Base-by-base conservation (phyloP, 2,113 vertebrate species). In the Cinclus cinclus region DNA sequence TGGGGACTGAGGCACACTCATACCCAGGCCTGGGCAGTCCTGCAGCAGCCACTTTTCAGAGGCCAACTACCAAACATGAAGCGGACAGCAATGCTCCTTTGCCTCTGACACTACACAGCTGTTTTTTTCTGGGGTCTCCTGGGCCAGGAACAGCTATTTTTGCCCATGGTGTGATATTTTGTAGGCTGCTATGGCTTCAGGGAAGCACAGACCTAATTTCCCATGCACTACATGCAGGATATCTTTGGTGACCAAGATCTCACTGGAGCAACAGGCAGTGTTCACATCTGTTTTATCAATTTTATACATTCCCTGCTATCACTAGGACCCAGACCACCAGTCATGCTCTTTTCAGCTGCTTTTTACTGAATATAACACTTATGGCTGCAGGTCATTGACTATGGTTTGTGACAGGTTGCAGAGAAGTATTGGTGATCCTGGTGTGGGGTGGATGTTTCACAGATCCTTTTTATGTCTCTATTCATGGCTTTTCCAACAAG, bases 1-100 rank as follows among this genome's bases (percentile, higher is more conserved):
- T 58, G 0, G 3, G 42, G 39, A 15, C 30, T 0, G 0, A 77
- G 75, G 75, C 10, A 31, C 5, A 4, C 33, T 63, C 1, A 1
- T 42, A 25, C 4, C 23, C 39, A 33, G 80, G 49, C 16, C 21
- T 0, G 0, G 63, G 39, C 4, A 1, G 27, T 50, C 55, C 59
- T 30, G 50, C 10, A 21, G 39, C 50, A 83, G 16, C n/a, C 33
- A 9, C 63, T 55, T 76, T 49, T 49, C 44, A 17, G 39, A 82
- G 50, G 35, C 27, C 39, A 59, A 1, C 39, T 78, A 28, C 11
- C 67, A 64, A 50, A 64, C 17, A 46, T 0, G 10, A 85, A 59
- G 35, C 22, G 46, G 60, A 53, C 20, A 81, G 31, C n/a, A 73
- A 14, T 0, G 7, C 11, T 73, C 13, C 23, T 0, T 4, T 69